Evolutionary conservation across 2,888 invertebrate species (phyloP).

Genomic region (Apoda limacodes): DNA sequence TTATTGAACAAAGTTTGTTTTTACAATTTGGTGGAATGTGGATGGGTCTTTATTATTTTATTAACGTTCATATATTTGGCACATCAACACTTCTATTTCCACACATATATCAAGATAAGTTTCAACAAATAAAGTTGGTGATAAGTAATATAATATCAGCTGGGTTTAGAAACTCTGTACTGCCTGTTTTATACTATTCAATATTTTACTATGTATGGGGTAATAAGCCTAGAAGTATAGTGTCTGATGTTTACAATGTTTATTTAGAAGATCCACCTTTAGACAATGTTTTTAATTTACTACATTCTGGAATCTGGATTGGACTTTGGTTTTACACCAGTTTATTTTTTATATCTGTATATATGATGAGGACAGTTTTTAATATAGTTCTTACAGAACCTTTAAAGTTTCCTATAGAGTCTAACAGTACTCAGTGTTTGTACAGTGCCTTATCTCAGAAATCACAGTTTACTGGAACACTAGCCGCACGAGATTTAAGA

Average conservation of each 20-base stretch:
- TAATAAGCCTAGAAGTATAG: slow-evolving; percentile 53
- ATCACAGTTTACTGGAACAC: slow-evolving; percentile 77
- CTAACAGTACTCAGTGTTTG: slow-evolving; percentile 61
- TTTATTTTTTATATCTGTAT: slow-evolving; percentile 77
- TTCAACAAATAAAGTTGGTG: slow-evolving; percentile 73
- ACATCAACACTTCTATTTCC: slow-evolving; percentile 73
- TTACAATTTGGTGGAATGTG: slow-evolving; percentile 76
- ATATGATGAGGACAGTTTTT: slow-evolving; percentile 77
- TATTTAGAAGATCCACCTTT: slow-evolving; percentile 63
- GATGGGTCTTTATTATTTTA: slow-evolving; percentile 72
- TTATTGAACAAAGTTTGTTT: slow-evolving; percentile 77
- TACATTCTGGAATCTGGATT: slow-evolving; percentile 65
- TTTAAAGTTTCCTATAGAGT: slow-evolving; percentile 73
- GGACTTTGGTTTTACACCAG: slow-evolving; percentile 78
- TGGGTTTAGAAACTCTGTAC: slow-evolving; percentile 69
- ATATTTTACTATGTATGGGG: slow-evolving; percentile 74
- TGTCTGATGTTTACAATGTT: slow-evolving; percentile 65
- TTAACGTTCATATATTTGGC: slow-evolving; percentile 67
- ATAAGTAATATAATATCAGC: slow-evolving; percentile 67
- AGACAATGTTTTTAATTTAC: slow-evolving; percentile 54
- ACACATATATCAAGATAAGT: slow-evolving; percentile 77
- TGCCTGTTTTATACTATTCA: slow-evolving; percentile 73
- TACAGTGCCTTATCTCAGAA: slow-evolving; percentile 72
- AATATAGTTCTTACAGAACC: slow-evolving; percentile 79
- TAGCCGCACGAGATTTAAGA: slow-evolving; percentile 81